Evolutionary conservation across 2,113 vertebrate species (phyloP), one percentile per base, ranked within the genome.

Genomic region (Calyptomena viridis): DNA sequence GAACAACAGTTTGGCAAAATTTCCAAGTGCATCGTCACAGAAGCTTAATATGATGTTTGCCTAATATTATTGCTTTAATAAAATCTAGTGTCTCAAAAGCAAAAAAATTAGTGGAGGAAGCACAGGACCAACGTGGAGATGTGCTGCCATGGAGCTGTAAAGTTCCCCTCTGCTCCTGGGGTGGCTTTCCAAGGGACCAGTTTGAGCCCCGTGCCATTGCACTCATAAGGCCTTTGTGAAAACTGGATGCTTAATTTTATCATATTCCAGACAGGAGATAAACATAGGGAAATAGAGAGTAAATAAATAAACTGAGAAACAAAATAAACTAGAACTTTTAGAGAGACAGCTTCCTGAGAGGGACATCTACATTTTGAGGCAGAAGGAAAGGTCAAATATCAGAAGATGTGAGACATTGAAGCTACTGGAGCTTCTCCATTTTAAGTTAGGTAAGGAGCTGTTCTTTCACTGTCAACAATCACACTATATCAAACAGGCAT

Each of bases 191-290:
- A 6, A 7, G 28, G 27, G 13, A 14, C 23, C 63, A 8, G 2
- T 28, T 50, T 47, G 67, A 69, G 22, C 5, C 33, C 24, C 0
- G 0, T 28, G 12, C 6, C 30, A 6, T 12, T 39, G 20, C 14
- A 18, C 33, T 59, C 33, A 8, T 12, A 14, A 0, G 1, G 16
- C 12, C 28, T 0, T 0, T 14, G 7, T 59, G 25, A 77, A 84
- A 81, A 55, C 2, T 24, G 8, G 3, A 53, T 83, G 15, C 12
- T 33, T 68, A 37, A 25, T 56, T 68, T 78, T 40, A 14, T 33
- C 1, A 0, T 25, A 28, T 58, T 52, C 10, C 14, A 37, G 21
- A 21, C 3, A 62, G 18, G 9, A 40, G 4, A 20, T 33, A 78
- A n/a, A 3, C 18, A 27, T 1, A 7, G 20, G 8, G 22, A 81